Evolutionary conservation across 2,797 vertebrate genomes (phyloP), one percentile per base, ranked within the genome.

Genomic region (Rhinatrema bivittatum): DNA sequence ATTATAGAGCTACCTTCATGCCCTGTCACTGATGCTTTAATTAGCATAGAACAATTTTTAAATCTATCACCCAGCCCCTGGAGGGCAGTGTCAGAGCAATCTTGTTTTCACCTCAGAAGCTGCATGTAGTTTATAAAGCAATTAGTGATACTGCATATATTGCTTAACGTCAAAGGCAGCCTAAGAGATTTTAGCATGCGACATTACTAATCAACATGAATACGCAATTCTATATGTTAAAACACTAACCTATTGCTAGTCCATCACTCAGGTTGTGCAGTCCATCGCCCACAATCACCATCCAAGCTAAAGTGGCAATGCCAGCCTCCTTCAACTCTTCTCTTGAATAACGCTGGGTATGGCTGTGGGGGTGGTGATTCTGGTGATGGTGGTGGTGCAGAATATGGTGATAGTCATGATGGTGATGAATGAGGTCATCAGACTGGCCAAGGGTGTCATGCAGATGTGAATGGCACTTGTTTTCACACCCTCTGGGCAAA

Each of bases 271-370:
- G 98, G 70, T 98, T 98, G 76, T 97, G 94, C 6, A 98, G 76
- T 1, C 95, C 95, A 4, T 98, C 95, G 2, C 95, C 94, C 95
- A 98, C 97, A 53, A 98, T 92, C 67, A 98, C 94, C 95, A 98
- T 98, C 95, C 95, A 98, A 1, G 94, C 94, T 37, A 98, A 70
- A 0, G 94, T 87, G 33, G 95, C 94, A 18, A 98, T 86, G 6
- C 95, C 93, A 0, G 91, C 95, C 23, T 91, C 78, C 81, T 96
- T 86, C 50, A 98, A 86, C 43, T 95, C 91, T 52, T 96, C 84
- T 37, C 93, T 88, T 1, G 91, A 85, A 70, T 94, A 95, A 65
- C 88, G 87, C 59, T 88, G 85, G n/a, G 79, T 83, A 45, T 88
- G 85, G 33, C 82, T 94, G 69, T 99, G 95, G 0, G 94, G 94